A percentile compares a stretch with the other conserved stretches of the same genome.
Conservation (phyloP, 1,140 invertebrate species). For the Leptinotarsa texana region DNA sequence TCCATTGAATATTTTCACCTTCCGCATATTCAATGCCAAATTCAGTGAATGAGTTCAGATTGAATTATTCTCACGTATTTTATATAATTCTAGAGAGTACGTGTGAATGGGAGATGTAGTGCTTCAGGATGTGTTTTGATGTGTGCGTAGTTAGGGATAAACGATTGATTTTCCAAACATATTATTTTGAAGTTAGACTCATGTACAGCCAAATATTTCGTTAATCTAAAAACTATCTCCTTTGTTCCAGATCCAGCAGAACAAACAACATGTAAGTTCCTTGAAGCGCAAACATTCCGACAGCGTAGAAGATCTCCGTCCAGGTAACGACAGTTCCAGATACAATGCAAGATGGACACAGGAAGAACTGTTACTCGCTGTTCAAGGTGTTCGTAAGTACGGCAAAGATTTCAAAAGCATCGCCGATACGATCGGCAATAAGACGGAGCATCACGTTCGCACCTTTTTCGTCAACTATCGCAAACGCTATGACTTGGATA, state of each 20-base stretch:
- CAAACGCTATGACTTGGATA: constrained; percentile 84
- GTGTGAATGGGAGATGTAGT: too few relatives aligned
- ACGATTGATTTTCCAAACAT: too few relatives aligned
- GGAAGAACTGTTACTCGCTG: constrained; percentile 87
- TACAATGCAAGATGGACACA: constrained; percentile 77
- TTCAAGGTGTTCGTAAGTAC: constrained; percentile 91
- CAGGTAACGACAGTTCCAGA: constrained; percentile 50
- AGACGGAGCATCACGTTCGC: constrained; percentile 89
- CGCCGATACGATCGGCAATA: constrained; percentile 92
- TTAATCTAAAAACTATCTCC: constrained; percentile 30
- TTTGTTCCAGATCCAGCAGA: constrained; percentile 83
- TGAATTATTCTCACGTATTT: too few relatives aligned
- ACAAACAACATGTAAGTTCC: constrained; percentile 89
- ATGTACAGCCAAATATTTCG: background rate
- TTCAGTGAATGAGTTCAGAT: too few relatives aligned
- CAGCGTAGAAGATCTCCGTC: constrained; percentile 75
- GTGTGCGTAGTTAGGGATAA: too few relatives aligned
- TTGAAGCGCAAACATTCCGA: constrained; percentile 77
- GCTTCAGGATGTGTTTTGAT: too few relatives aligned
- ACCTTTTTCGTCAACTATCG: constrained; percentile 91
- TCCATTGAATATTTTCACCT: too few relatives aligned
- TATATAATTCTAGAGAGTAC: too few relatives aligned
- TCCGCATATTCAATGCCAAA: too few relatives aligned
- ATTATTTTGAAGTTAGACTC: too few relatives aligned
- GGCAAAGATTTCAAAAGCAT: constrained; percentile 96